phyloP scores from a whole-genome alignment of 2,113 vertebrate genomes.

The Camelus bactrianus region DNA sequence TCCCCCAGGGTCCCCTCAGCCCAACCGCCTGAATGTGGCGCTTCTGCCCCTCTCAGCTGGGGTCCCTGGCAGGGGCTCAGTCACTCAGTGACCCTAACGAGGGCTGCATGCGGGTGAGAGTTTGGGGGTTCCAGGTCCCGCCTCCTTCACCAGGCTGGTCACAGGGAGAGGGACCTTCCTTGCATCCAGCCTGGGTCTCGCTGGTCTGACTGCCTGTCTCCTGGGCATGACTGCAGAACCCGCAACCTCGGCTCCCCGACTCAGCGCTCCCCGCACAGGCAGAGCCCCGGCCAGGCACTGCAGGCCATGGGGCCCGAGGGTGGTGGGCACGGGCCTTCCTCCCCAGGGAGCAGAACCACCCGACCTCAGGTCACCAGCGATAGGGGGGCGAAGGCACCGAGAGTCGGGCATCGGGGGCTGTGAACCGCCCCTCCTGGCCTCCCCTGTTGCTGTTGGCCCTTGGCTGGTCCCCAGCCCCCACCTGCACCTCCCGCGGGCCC shows the following conservation, averaged over 20 bases:
- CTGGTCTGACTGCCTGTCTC: background rate
- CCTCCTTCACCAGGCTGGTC: background rate
- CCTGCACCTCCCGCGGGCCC: background rate
- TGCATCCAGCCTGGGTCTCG: rapidly evolving
- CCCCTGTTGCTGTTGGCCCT: too few species aligned
- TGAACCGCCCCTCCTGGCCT: background rate
- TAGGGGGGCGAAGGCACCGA: background rate
- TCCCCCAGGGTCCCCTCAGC: rapidly evolving
- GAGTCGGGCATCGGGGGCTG: rapidly evolving
- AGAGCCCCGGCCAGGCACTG: background rate
- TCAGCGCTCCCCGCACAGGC: background rate
- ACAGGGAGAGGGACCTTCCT: background rate
- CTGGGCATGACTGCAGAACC: background rate
- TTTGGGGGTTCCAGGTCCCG: background rate
- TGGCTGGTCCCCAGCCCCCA: background rate
- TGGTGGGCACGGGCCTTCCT: rapidly evolving
- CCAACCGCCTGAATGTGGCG: rapidly evolving
- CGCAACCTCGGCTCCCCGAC: rapidly evolving
- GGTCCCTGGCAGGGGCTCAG: background rate
- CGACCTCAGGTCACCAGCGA: background rate
- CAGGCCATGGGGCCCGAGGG: rapidly evolving
- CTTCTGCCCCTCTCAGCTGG: background rate
- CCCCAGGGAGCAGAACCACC: background rate
- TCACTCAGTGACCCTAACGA: rapidly evolving
- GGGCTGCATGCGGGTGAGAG: rapidly evolving